Conservation (phyloP, 2,797 vertebrate genomes). For the Sardinella longiceps region DNA sequence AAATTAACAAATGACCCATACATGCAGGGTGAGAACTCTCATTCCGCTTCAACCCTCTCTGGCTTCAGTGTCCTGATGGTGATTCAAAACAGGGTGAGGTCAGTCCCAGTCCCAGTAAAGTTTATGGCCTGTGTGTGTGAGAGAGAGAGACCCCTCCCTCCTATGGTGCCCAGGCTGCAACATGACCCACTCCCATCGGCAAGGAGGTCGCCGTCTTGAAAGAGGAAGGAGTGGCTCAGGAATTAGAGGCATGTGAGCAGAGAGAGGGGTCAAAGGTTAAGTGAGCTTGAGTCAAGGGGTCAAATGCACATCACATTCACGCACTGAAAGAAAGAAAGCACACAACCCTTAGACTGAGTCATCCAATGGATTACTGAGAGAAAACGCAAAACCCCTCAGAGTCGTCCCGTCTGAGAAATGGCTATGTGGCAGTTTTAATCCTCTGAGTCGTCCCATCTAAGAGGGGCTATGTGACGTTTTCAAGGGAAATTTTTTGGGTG, state of each 20-base stretch:
- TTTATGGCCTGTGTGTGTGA: slow-evolving; percentile 16
- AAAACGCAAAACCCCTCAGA: no score
- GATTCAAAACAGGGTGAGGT: not conserved
- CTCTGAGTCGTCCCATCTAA: no score
- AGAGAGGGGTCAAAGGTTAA: slow-evolving; percentile 41
- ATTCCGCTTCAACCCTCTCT: no score
- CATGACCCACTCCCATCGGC: not conserved
- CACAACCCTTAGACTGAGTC: not conserved
- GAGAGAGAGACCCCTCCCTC: not conserved
- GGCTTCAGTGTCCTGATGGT: no score
- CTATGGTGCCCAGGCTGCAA: not conserved
- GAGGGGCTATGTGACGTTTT: no score
- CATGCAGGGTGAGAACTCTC: no score
- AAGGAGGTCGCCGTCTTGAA: not conserved
- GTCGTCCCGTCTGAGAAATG: no score
- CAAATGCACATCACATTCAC: not conserved
- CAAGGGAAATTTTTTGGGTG: no score
- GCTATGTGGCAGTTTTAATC: no score
- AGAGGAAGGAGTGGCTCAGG: slow-evolving; percentile 10
- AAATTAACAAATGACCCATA: no score
- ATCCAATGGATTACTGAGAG: not conserved
- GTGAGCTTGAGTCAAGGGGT: slow-evolving; percentile 22
- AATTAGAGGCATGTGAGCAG: slow-evolving; percentile 39
- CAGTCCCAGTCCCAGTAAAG: not conserved
- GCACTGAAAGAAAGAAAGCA: slow-evolving; percentile 30